Percentiles rank a stretch among this genome's conserved stretches.
These are phyloP conservation scores for Sinohyriopsis cumingii DNA, from an alignment of 2,888 invertebrate genomes.

Conservation along the genomic window DNA sequence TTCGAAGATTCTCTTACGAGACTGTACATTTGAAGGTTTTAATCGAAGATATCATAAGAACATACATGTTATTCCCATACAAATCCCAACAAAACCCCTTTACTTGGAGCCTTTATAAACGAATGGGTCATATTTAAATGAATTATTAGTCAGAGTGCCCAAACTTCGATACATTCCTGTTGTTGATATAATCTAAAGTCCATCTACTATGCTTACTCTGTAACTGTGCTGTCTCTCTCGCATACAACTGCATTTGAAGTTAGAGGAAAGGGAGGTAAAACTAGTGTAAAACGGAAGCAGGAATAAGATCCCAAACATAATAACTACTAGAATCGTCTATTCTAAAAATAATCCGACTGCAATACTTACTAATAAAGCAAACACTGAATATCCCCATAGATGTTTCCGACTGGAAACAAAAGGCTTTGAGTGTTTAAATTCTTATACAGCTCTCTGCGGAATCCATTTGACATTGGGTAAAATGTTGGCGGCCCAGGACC, in stretches of 20 bases:
- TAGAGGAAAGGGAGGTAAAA: conserved; percentile 51
- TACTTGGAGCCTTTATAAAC: neutral
- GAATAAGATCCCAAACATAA: conserved; percentile 52
- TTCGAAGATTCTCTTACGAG: too few relatives aligned
- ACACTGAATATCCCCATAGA: conserved; percentile 60
- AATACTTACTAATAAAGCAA: conserved; percentile 43
- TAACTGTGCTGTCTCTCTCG: conserved; percentile 7
- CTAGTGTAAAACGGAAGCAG: conserved; percentile 59
- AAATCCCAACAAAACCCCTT: too few relatives aligned
- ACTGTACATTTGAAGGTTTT: too few relatives aligned
- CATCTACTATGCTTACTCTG: conserved; percentile 9
- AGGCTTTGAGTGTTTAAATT: conserved; percentile 58
- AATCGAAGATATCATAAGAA: too few relatives aligned
- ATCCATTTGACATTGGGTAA: conserved; percentile 59
- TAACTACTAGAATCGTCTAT: conserved; percentile 42
- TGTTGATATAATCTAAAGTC: conserved; percentile 7
- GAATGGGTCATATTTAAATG: conserved; percentile 2
- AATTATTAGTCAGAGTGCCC: conserved; percentile 11
- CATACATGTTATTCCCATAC: too few relatives aligned
- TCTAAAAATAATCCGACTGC: conserved; percentile 47
- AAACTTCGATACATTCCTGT: conserved; percentile 14
- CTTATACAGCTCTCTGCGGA: conserved; percentile 61
- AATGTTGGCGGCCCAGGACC: conserved; percentile 58
- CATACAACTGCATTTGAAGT: conserved; percentile 28
- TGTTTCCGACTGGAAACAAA: conserved; percentile 60